Percentiles rank a stretch among this genome's conserved stretches.
Evolutionary conservation across 1,140 invertebrate genomes (phyloP).

Genomic region (Stegodyphus dumicola): DNA sequence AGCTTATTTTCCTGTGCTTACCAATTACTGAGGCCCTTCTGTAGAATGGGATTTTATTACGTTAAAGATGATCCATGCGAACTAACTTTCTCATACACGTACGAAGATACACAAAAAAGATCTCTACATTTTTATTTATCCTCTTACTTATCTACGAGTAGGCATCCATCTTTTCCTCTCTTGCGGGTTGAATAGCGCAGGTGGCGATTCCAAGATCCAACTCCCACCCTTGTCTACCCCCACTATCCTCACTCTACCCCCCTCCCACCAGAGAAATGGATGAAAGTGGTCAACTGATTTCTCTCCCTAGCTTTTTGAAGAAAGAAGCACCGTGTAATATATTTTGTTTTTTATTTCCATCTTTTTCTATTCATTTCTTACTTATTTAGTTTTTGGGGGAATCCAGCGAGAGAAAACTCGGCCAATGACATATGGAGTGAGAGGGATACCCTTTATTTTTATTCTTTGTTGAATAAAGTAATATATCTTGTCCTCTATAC

Average conservation of each 20-base stretch:
- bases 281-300: slow-evolving; percentile 61
- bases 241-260: not conserved
- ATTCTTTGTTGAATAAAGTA: slow-evolving; percentile 59
- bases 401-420: slow-evolving; percentile 1
- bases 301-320: slow-evolving; percentile 38
- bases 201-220: slow-evolving; percentile 33
- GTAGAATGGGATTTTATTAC: too few species aligned
- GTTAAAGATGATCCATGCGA: too few species aligned
- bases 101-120: too few species aligned
- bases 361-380: not conserved
- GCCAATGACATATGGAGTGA: slow-evolving; percentile 56
- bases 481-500: slow-evolving; percentile 49
- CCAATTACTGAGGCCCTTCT: too few species aligned
- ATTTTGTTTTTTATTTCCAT: slow-evolving; percentile 45
- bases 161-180: slow-evolving; percentile 52
- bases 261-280: slow-evolving; percentile 28
- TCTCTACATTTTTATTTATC: too few species aligned
- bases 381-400: not conserved
- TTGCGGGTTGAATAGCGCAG: slow-evolving; percentile 50
- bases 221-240: not conserved
- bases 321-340: slow-evolving; percentile 46
- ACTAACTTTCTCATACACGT: too few species aligned
- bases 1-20: too few species aligned
- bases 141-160: slow-evolving; percentile 3
- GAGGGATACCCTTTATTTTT: slow-evolving; percentile 51